These are phyloP conservation scores for Phaethornis superciliosus DNA, from an alignment of 2,113 vertebrate genomes.

Conservation along the genomic window DNA sequence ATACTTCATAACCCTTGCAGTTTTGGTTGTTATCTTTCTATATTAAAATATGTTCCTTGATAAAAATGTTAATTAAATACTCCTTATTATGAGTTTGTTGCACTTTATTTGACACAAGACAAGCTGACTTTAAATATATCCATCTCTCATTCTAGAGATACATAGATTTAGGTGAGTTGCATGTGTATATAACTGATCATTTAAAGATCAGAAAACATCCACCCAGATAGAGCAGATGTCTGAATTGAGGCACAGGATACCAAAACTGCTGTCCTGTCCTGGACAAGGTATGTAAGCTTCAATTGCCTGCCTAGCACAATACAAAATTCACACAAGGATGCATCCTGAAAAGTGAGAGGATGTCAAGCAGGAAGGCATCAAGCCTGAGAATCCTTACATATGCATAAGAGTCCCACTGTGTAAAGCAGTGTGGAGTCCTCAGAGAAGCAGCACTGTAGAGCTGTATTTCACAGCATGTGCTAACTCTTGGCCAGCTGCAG, in stretches of 20 bases:
- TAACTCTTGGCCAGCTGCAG: conserved; percentile 8
- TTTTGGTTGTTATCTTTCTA: conserved; percentile 53
- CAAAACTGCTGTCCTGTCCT: conserved; percentile 22
- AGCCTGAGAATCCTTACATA: neutral
- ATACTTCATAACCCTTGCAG: conserved; percentile 54
- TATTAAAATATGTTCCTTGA: conserved; percentile 73
- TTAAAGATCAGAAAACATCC: conserved; percentile 35
- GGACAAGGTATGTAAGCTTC: conserved; percentile 23
- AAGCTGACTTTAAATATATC: conserved; percentile 11
- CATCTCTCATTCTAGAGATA: conserved; percentile 11
- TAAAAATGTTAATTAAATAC: conserved; percentile 66
- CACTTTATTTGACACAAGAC: conserved; percentile 53
- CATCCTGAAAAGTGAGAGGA: neutral
- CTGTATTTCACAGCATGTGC: neutral
- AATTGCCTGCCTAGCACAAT: neutral
- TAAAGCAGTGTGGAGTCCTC: neutral
- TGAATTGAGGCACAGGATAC: conserved; percentile 51
- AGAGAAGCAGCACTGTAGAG: neutral
- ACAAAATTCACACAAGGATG: neutral
- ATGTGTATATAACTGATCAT: neutral
- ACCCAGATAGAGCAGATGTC: conserved; percentile 55
- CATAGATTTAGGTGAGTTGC: neutral
- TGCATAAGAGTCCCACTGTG: neutral
- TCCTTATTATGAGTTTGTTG: conserved; percentile 26
- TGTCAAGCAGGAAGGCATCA: conserved; percentile 3